Evolutionary conservation across 1,140 invertebrate genomes (phyloP), one percentile per base, ranked within the genome.

Genomic region (Pissodes strobi): DNA sequence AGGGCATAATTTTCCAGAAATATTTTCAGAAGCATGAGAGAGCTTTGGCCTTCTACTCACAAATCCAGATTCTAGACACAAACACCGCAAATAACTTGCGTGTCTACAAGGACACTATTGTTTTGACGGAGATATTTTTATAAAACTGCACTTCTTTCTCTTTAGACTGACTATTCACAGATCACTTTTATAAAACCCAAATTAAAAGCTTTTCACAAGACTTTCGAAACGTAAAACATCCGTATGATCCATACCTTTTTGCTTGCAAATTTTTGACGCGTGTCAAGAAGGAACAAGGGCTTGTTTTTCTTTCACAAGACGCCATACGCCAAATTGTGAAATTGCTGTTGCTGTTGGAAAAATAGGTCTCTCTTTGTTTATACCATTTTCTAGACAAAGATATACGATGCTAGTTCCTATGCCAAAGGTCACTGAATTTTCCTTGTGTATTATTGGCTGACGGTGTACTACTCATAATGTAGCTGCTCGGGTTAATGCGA

Each of bases 231-330:
- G n/a, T n/a, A n/a, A n/a, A n/a, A n/a, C n/a, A n/a, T n/a, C n/a
- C n/a, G n/a, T n/a, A n/a, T 13, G 8, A 12, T 43, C 3, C 39
- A 1, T 9, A 10, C 13, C 13, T 15, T 17, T 43, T 17, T 15
- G 10, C 39, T 15, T 30, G 25, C 6, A 18, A 13, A 30, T 51
- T 51, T 51, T 51, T 51, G 48, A 51, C 48, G 25, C 48, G 48
- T 51, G 48, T 51, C 48, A n/a, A n/a, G n/a, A n/a, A n/a, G n/a
- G n/a, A 51, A 51, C 13, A 51, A 51, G 48, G 48, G 48, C 25
- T 51, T 34, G 48, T 51, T 51, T 51, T 51, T 51, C 48, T 51
- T 51, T 1, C n/a, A n/a, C n/a, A n/a, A n/a, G n/a, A n/a, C n/a
- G n/a, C n/a, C n/a, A n/a, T n/a, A n/a, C n/a, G n/a, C n/a, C n/a